These are phyloP conservation scores for Coregonus clupeaformis DNA, from an alignment of 2,113 vertebrate genomes.

Conservation along the genomic window DNA sequence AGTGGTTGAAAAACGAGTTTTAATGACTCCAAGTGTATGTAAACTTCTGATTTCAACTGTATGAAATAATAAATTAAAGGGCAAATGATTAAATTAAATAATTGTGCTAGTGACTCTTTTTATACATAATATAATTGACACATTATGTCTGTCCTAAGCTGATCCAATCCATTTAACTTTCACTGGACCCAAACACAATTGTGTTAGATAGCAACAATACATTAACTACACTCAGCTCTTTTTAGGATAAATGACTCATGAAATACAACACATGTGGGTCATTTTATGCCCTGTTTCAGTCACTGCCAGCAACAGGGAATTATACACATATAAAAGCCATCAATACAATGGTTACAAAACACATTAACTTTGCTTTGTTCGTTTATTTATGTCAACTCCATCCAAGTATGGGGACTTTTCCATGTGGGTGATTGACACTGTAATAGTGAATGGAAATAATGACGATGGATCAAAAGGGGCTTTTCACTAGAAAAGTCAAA, in stretches of 20 bases:
- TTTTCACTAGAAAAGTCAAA: neutral
- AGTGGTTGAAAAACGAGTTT: too few relatives aligned
- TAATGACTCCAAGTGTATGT: too few relatives aligned
- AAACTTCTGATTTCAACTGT: too few relatives aligned
- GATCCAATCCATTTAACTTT: neutral
- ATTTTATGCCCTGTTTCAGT: conserved; percentile 53
- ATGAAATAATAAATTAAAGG: conserved; percentile 2
- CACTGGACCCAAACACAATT: conserved; percentile 28
- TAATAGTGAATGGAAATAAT: conserved; percentile 25
- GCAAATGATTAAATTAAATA: too few relatives aligned
- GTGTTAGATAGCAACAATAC: conserved; percentile 38
- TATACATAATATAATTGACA: neutral
- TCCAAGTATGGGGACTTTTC: conserved; percentile 20
- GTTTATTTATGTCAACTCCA: conserved; percentile 30
- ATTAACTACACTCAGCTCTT: conserved; percentile 22
- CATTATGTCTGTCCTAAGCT: neutral
- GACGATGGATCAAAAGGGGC: neutral
- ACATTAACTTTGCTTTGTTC: conserved; percentile 37
- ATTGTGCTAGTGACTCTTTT: neutral
- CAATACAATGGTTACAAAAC: conserved; percentile 45
- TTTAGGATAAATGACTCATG: conserved; percentile 51
- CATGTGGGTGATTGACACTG: conserved; percentile 29
- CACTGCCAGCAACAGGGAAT: conserved; percentile 55
- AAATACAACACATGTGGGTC: conserved; percentile 52
- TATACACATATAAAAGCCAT: conserved; percentile 39